A percentile compares a stretch with the other conserved stretches of the same genome.
These are phyloP conservation scores for Panopea generosa DNA, from an alignment of 2,888 invertebrate genomes.

Conservation along the genomic window DNA sequence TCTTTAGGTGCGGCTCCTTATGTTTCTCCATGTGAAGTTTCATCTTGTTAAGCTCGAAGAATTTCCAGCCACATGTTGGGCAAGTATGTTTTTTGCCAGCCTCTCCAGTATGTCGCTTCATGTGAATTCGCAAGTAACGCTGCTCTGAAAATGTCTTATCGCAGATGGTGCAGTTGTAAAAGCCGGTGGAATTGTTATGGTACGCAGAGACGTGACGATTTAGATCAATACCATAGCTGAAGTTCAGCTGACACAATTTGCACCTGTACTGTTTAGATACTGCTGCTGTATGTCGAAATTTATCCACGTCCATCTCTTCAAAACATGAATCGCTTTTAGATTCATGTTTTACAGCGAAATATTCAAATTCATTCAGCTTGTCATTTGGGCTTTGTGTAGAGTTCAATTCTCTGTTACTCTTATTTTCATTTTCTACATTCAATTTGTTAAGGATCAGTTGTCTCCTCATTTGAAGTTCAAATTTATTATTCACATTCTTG, in stretches of 20 bases:
- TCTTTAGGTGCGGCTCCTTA: slow-evolving; percentile 40
- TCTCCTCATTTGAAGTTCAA: too few relatives aligned
- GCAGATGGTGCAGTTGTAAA: slow-evolving; percentile 44
- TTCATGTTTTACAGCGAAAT: too few relatives aligned
- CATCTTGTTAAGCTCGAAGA: slow-evolving; percentile 59
- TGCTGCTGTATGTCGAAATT: too few relatives aligned
- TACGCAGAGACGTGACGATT: not conserved
- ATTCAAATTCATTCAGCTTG: too few relatives aligned
- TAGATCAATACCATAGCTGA: not conserved
- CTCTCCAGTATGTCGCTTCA: slow-evolving; percentile 46
- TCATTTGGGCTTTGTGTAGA: too few relatives aligned
- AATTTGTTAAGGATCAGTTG: too few relatives aligned
- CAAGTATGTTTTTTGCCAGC: slow-evolving; percentile 56
- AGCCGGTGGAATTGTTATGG: not conserved
- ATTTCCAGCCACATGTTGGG: slow-evolving; percentile 55
- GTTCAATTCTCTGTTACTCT: too few relatives aligned
- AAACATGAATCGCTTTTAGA: too few relatives aligned
- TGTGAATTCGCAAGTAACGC: slow-evolving; percentile 60
- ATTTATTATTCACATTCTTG: too few relatives aligned
- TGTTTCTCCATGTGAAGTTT: slow-evolving; percentile 61
- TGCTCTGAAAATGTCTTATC: slow-evolving; percentile 49
- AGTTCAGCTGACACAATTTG: not conserved
- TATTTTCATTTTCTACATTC: too few relatives aligned
- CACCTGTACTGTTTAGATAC: not conserved
- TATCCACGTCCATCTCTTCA: too few relatives aligned